These are phyloP conservation scores for Orthonychiurus folsomi DNA, from an alignment of 2,888 invertebrate species.

Conservation along the genomic window DNA sequence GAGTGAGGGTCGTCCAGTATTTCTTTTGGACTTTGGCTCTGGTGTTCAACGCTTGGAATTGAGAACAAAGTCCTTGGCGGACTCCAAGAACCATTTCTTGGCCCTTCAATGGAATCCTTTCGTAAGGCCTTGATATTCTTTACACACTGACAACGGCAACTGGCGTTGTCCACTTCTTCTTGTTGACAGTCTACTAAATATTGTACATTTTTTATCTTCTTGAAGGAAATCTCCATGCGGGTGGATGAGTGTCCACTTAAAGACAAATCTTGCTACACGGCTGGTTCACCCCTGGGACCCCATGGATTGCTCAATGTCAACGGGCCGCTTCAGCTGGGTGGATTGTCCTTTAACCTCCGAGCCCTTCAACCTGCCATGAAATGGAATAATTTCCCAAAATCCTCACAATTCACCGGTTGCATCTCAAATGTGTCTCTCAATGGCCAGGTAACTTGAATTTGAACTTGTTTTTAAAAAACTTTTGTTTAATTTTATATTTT, in stretches of 20 bases:
- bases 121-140: constrained; percentile 19
- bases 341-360: constrained; percentile 39
- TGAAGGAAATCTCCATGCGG: constrained; percentile 31
- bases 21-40: constrained; percentile 79
- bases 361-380: constrained; percentile 25
- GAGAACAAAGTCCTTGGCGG: constrained; percentile 59
- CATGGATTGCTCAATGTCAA: constrained; percentile 72
- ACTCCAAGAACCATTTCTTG: constrained; percentile 78
- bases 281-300: constrained; percentile 52
- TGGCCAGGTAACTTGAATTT: constrained; percentile 50
- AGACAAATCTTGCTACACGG: constrained; percentile 29
- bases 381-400: constrained; percentile 50
- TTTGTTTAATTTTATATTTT: constrained; percentile 19
- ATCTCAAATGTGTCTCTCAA: constrained; percentile 84
- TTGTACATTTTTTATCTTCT: background rate
- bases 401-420: constrained; percentile 73
- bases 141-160: background rate
- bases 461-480: background rate
- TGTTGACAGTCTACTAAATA: background rate
- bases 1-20: constrained; percentile 67
- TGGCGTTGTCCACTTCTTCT: background rate
- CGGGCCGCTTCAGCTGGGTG: constrained; percentile 71
- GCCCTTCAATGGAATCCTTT: constrained; percentile 56
- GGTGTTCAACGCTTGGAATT: constrained; percentile 65
- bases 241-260: constrained; percentile 35